phyloP scores from a whole-genome alignment of 2,113 vertebrate genomes.

The Gymnocephalus cernua region DNA sequence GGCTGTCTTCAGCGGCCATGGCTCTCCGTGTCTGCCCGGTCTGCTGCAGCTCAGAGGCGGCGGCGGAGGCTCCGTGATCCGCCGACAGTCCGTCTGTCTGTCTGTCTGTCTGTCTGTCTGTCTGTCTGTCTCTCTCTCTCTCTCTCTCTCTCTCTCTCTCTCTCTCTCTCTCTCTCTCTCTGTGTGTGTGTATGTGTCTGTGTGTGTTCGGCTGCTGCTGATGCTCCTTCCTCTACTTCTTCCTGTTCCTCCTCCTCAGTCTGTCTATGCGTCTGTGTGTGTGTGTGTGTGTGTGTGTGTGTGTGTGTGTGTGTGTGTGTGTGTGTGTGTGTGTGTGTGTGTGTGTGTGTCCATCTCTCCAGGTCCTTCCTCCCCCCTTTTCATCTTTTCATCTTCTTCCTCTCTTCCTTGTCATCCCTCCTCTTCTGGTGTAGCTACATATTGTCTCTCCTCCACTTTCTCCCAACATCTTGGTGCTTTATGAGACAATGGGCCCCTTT shows the following conservation, averaged over 20 bases:
- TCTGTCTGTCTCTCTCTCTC: not conserved
- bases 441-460: too few species aligned
- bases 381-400: too few species aligned
- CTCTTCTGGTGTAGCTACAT: too few species aligned
- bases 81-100: conserved; percentile 36
- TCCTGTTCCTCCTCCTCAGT: conserved; percentile 43
- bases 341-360: too few species aligned
- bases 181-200: not conserved
- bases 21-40: conserved; percentile 57
- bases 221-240: conserved; percentile 44
- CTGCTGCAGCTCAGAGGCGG: conserved; percentile 53
- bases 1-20: conserved; percentile 77
- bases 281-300: not conserved
- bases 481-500: too few species aligned
- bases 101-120: conserved; percentile 1
- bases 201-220: conserved; percentile 13
- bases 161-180: too few species aligned
- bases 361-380: too few species aligned
- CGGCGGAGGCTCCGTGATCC: conserved; percentile 56
- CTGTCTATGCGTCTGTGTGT: not conserved
- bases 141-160: too few species aligned
- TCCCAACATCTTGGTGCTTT: too few species aligned
- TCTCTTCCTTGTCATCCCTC: too few species aligned
- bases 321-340: too few species aligned
- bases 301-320: not conserved